Evolutionary conservation across 1,140 invertebrate genomes (phyloP), one percentile per base, ranked within the genome.

Genomic region (Lanistes nyassanus): DNA sequence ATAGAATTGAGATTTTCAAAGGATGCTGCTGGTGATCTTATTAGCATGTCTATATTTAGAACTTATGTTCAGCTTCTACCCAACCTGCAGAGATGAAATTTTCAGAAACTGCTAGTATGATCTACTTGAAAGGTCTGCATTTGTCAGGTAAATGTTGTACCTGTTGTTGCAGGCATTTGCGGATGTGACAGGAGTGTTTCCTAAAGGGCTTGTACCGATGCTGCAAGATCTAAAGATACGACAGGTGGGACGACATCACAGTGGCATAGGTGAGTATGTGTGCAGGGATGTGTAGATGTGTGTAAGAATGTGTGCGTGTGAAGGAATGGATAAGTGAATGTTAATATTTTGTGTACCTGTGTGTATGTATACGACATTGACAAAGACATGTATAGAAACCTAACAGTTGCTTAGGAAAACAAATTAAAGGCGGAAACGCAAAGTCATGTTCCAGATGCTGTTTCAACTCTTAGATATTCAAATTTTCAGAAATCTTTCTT

Each of bases 251-350:
- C 80, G 85, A 70, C 87, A 88, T 62, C 90, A 91, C 74, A 89
- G 89, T 82, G 90, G 90, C n/a, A 88, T 90, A 76, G 90, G 90
- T 90, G 79, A 82, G 76, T 77, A 58, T 60, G 42, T 37, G 2
- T 74, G 2, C 26, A n/a, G 16, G 51, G 39, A 65, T 74, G 31
- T 65, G 75, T 53, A 0, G 7, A 65, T 34, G 36, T 3, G 31
- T 21, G 29, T 75, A 37, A 51, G 4, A 16, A 53, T 4, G 7
- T 66, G 64, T 31, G 72, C 11, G n/a, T n/a, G n/a, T n/a, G n/a
- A n/a, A n/a, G n/a, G n/a, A n/a, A n/a, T n/a, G n/a, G n/a, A n/a
- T n/a, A n/a, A n/a, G n/a, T n/a, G n/a, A n/a, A n/a, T n/a, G n/a
- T n/a, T n/a, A 26, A 26, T 19, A 39, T 66, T 21, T 47, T 66